Evolutionary conservation across 1,140 invertebrate genomes (phyloP).

Genomic region (Hylyphantes graminicola): DNA sequence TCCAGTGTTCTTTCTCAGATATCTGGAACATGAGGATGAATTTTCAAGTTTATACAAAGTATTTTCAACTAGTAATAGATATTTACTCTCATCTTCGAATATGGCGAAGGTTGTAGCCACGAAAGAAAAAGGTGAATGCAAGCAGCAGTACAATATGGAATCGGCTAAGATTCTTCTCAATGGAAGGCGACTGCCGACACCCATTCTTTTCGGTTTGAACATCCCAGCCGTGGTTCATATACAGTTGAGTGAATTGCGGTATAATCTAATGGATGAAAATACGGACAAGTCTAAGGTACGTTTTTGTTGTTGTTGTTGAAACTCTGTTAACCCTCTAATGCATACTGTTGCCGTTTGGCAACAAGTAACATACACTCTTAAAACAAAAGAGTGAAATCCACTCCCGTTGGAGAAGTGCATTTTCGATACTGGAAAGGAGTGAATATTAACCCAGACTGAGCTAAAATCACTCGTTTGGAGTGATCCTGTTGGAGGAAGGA

Average conservation of each 20-base stretch:
- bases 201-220: slow-evolving; percentile 57
- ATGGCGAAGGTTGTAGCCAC: neutral
- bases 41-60: neutral
- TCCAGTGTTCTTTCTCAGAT: neutral
- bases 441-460: no score
- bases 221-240: slow-evolving; percentile 57
- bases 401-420: no score
- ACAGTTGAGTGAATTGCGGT: slow-evolving; percentile 28
- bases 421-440: no score
- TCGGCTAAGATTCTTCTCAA: slow-evolving; percentile 42
- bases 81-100: neutral
- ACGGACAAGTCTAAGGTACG: slow-evolving; percentile 40
- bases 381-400: no score
- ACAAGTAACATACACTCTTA: no score
- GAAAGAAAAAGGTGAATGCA: neutral
- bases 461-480: no score
- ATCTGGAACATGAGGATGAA: neutral
- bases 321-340: no score
- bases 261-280: slow-evolving; percentile 6
- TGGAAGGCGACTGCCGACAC: slow-evolving; percentile 39
- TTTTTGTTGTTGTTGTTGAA: neutral
- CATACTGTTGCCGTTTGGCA: no score
- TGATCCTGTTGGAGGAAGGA: no score
- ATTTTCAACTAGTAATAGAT: neutral
- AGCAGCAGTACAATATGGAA: slow-evolving; percentile 14